These are phyloP conservation scores for Chionodraco myersi DNA, from an alignment of 2,113 vertebrate genomes.

Conservation along the genomic window DNA sequence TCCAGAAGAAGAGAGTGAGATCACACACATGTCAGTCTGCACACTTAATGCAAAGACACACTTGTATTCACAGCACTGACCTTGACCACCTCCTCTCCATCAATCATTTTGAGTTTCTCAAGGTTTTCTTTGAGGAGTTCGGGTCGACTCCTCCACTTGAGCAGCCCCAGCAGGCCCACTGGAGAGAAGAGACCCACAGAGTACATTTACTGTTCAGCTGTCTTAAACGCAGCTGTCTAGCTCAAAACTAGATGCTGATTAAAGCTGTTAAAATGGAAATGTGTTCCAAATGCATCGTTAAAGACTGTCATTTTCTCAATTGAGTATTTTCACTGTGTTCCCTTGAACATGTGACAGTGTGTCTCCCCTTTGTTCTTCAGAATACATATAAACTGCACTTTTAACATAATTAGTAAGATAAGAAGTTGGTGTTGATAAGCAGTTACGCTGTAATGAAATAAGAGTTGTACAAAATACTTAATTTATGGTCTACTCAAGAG, in stretches of 20 bases:
- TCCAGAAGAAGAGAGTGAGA: conserved; percentile 1
- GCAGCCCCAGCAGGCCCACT: conserved; percentile 94
- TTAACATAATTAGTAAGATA: not conserved
- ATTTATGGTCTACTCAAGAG: not conserved
- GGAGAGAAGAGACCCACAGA: conserved; percentile 32
- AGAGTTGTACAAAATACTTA: not conserved
- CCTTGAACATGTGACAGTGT: not conserved
- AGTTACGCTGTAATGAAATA: not conserved
- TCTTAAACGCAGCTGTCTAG: not conserved
- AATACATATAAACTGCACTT: not conserved
- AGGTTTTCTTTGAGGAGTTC: conserved; percentile 93
- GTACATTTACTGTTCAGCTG: not conserved
- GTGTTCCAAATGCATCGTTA: not conserved
- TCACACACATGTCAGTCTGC: not conserved
- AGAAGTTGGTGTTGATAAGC: not conserved
- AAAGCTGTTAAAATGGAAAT: not conserved
- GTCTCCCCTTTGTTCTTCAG: not conserved
- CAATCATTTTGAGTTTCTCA: conserved; percentile 95
- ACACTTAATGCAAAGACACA: not conserved
- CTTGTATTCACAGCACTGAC: conserved; percentile 74
- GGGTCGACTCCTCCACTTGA: conserved; percentile 96
- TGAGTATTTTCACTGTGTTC: not conserved
- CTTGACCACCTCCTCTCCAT: conserved; percentile 98
- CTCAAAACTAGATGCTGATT: not conserved
- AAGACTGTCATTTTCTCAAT: not conserved